Evolutionary conservation across 2,797 vertebrate species (phyloP).

Genomic region (Phyllotis vaccarum): DNA sequence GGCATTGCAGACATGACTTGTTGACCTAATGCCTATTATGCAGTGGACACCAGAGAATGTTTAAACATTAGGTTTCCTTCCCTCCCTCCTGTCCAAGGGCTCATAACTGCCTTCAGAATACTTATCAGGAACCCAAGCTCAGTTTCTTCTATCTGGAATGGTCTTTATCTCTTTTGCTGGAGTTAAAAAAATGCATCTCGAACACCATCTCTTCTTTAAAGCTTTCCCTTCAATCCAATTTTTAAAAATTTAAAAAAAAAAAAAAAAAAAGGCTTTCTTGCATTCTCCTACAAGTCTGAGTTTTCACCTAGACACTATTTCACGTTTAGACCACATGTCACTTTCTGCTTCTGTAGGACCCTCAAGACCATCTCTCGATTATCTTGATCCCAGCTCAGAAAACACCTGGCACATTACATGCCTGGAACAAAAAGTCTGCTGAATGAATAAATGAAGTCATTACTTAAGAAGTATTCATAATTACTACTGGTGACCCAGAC

Average conservation of each 20-base stretch:
- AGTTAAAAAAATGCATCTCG: constrained; percentile 10
- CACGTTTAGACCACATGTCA: constrained; percentile 1
- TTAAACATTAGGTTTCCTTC: neutral
- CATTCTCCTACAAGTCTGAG: neutral
- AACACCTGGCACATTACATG: constrained; percentile 39
- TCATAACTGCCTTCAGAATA: neutral
- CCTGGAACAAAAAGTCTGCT: constrained; percentile 37
- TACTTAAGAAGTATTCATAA: constrained; percentile 45
- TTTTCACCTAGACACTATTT: neutral
- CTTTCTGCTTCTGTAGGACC: neutral
- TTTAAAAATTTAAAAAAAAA: no score
- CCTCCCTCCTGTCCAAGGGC: neutral
- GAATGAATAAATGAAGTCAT: constrained; percentile 67
- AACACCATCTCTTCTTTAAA: constrained; percentile 45
- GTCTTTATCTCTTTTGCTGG: neutral
- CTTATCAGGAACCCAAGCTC: constrained; percentile 24
- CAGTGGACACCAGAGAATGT: neutral
- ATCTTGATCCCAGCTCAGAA: neutral
- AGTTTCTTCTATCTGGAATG: constrained; percentile 4
- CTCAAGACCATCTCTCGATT: neutral
- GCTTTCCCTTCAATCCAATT: neutral
- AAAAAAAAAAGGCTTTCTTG: neutral
- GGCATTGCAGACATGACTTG: neutral
- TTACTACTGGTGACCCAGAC: constrained; percentile 58
- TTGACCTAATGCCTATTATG: neutral